Conservation (phyloP, 64 coral and sea anemone species). For the Actinia tenebrosa region DNA sequence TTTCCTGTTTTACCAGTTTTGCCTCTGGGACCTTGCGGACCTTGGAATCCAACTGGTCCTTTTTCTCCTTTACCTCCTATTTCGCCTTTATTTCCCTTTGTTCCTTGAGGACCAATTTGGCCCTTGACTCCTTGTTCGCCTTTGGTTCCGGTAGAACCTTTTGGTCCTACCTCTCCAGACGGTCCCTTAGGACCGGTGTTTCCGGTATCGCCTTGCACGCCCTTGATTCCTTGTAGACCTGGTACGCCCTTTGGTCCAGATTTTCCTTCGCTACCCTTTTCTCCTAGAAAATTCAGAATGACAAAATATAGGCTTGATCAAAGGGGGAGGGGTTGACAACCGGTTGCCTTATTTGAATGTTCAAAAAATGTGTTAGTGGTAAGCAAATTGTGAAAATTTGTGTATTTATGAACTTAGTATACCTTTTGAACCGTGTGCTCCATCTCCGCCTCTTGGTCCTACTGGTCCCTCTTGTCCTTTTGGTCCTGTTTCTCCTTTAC, state of each 20-base stretch:
- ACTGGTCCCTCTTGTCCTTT: not conserved
- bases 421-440: not conserved
- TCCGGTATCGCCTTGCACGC: not conserved
- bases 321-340: too few species aligned
- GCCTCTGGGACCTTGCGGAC: slow-evolving; percentile 30
- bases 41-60: not conserved
- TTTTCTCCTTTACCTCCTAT: slow-evolving; percentile 4
- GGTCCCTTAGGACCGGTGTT: not conserved
- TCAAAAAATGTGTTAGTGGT: too few species aligned
- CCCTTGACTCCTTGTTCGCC: slow-evolving; percentile 11
- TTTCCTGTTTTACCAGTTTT: slow-evolving; percentile 21
- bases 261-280: slow-evolving; percentile 5
- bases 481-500: not conserved
- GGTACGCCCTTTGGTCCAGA: slow-evolving; percentile 11
- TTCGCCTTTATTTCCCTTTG: slow-evolving; percentile 42
- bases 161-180: not conserved
- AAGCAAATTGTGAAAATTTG: too few species aligned
- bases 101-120: not conserved
- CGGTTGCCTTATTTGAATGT: not conserved
- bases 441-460: not conserved
- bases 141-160: slow-evolving; percentile 24
- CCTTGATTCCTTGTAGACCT: slow-evolving; percentile 6
- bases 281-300: not conserved
- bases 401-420: not conserved
- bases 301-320: not conserved